Evolutionary conservation across 2,797 vertebrate species (phyloP).

Genomic region (Adelosebastes latens): DNA sequence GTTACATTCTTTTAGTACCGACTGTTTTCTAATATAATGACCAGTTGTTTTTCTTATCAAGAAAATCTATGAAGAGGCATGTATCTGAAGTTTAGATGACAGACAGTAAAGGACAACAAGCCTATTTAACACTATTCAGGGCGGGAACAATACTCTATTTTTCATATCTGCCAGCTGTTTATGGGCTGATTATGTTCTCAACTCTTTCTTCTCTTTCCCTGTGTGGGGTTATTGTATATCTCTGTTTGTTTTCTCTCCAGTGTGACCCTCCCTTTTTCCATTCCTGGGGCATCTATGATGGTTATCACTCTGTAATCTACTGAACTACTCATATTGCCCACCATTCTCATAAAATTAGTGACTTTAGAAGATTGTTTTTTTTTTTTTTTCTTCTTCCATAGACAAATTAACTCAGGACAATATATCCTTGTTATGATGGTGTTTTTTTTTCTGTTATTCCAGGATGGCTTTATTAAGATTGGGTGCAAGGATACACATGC

Average conservation of each 20-base stretch:
- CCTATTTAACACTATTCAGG: conserved; percentile 59
- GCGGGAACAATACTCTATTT: conserved; percentile 64
- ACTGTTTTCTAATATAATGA: conserved; percentile 69
- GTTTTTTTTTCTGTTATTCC: conserved; percentile 56
- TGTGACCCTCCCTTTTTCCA: conserved; percentile 59
- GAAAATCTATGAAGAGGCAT: conserved; percentile 42
- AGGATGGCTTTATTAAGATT: conserved; percentile 70
- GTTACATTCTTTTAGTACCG: conserved; percentile 39
- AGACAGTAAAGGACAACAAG: conserved; percentile 71
- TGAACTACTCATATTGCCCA: conserved; percentile 80
- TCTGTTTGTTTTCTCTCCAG: conserved; percentile 28
- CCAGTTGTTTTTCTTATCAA: conserved; percentile 65
- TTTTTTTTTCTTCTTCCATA: conserved; percentile 38
- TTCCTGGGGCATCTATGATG: conserved; percentile 72
- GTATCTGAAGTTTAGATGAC: conserved; percentile 54
- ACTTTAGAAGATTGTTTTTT: conserved; percentile 76
- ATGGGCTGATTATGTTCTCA: conserved; percentile 69
- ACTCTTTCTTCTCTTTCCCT: conserved; percentile 23
- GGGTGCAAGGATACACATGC: conserved; percentile 46
- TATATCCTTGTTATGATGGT: conserved; percentile 74
- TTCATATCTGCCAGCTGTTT: conserved; percentile 62
- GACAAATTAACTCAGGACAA: conserved; percentile 83
- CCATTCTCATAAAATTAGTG: conserved; percentile 81
- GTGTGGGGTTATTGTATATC: conserved; percentile 48
- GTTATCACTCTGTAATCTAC: conserved; percentile 85